Base-by-base conservation (phyloP, 2,113 vertebrate genomes). In the Gambusia holbrooki region DNA sequence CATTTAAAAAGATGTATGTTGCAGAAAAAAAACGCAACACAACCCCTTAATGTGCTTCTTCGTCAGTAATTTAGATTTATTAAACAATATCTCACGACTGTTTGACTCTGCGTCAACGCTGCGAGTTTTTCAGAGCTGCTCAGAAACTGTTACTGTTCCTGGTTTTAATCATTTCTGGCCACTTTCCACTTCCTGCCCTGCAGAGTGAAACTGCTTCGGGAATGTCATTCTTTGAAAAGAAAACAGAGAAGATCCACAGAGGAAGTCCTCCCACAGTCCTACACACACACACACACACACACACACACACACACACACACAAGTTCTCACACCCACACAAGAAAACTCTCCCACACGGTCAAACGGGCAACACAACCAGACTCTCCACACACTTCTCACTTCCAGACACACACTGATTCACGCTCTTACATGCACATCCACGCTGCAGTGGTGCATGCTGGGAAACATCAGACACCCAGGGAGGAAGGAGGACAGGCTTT, bases 221-320 rank as follows among this genome's bases (percentile, higher is more conserved):
- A 99, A 98, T 98, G 97, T 97, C 97, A 99, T 97, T 97, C 97
- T 97, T 94, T 96, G 95, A 95, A 99, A 98, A 98, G 97, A 98
- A 99, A 97, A 98, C 97, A 98, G 96, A 97, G 96, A 97, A 95
- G 95, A 97, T 97, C 95, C 94, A 94, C 91, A 98, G 95, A 97
- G 97, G 97, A 98, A 98, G 97, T 97, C 96, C 96, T 97, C 95
- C 95, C 96, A 96, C 96, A 95, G 94, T 95, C 96, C 86, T 95
- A 95, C 95, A 96, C 95, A 94, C 94, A 76, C 65, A 76, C 79
- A 76, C 79, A 77, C 82, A 78, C 81, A 86, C 62, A 69, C 65
- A 77, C 75, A 81, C 83, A 72, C 54, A 37, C 54, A 69, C 60
- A 25, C 48, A 62, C 62, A 79, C 68, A 35, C 61, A 69, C 77